Evolutionary conservation across 2,797 vertebrate species (phyloP).

Genomic region (Scomberomorus guttatus): DNA sequence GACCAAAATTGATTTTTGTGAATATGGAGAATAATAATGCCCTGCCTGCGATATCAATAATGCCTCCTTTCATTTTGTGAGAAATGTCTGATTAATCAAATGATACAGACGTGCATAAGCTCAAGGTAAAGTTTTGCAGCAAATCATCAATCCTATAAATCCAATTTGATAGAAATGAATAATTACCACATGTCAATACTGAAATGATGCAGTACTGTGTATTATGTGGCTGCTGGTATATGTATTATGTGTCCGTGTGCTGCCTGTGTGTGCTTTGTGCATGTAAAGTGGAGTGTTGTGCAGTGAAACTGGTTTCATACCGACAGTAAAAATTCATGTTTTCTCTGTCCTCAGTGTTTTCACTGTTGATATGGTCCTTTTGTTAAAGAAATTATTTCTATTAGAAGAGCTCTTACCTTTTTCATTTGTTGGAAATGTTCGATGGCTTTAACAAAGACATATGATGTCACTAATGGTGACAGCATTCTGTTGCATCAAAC

Average conservation of each 20-base stretch:
- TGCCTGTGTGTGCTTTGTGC: not conserved
- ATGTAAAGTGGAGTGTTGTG: not conserved
- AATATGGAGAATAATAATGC: not conserved
- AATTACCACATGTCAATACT: conserved; percentile 25
- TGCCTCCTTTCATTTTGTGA: not conserved
- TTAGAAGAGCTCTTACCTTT: not conserved
- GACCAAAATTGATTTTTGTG: not conserved
- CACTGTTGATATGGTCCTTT: not conserved
- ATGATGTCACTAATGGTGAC: not conserved
- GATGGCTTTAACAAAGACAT: not conserved
- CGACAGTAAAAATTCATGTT: not conserved
- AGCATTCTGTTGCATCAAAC: conserved; percentile 3
- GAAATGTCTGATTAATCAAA: conserved; percentile 31
- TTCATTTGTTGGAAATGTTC: conserved; percentile 3
- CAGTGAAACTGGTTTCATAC: not conserved
- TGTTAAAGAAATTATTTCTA: not conserved
- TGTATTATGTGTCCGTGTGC: not conserved
- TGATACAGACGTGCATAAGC: not conserved
- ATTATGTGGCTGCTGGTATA: not conserved
- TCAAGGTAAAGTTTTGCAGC: conserved; percentile 7
- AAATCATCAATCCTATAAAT: conserved; percentile 34
- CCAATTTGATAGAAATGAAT: conserved; percentile 29
- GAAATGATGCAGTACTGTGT: not conserved
- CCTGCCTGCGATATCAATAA: not conserved
- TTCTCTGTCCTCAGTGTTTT: too few relatives aligned